phyloP scores from a whole-genome alignment of 2,797 vertebrate species.

The Tamandua tetradactyla region DNA sequence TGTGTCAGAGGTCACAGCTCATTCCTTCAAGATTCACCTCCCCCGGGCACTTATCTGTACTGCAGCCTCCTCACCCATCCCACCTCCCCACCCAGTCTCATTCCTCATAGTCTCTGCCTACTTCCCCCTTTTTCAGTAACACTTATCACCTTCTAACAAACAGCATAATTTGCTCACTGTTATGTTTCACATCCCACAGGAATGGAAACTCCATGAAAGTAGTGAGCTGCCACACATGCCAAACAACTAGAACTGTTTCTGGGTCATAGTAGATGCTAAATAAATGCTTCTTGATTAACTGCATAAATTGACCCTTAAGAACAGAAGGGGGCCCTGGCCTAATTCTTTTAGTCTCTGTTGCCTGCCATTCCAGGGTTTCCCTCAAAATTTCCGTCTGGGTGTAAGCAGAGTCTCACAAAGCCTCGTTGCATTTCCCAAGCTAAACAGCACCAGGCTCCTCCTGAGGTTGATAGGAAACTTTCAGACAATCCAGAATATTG shows the following conservation, averaged over 20 bases:
- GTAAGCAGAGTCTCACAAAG: not conserved
- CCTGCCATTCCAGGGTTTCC: not conserved
- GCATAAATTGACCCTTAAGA: not conserved
- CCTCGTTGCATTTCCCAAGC: too few species aligned
- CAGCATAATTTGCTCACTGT: not conserved
- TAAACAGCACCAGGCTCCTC: fast-evolving
- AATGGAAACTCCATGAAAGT: fast-evolving
- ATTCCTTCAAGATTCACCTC: not conserved
- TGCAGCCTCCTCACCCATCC: not conserved
- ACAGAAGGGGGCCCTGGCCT: not conserved
- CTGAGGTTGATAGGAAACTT: not conserved
- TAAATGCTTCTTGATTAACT: not conserved
- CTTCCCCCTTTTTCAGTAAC: not conserved
- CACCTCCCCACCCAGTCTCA: not conserved
- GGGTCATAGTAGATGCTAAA: not conserved
- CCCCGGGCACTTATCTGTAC: too few species aligned
- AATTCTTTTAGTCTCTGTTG: fast-evolving
- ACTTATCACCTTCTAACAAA: fast-evolving
- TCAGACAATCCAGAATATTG: not conserved
- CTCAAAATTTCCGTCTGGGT: not conserved
- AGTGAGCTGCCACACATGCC: fast-evolving
- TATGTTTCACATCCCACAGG: not conserved
- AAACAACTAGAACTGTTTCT: not conserved
- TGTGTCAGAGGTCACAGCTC: fast-evolving
- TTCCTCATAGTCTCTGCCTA: not conserved